phyloP scores from a whole-genome alignment of 2,888 invertebrate species.

The Pteria penguin region DNA sequence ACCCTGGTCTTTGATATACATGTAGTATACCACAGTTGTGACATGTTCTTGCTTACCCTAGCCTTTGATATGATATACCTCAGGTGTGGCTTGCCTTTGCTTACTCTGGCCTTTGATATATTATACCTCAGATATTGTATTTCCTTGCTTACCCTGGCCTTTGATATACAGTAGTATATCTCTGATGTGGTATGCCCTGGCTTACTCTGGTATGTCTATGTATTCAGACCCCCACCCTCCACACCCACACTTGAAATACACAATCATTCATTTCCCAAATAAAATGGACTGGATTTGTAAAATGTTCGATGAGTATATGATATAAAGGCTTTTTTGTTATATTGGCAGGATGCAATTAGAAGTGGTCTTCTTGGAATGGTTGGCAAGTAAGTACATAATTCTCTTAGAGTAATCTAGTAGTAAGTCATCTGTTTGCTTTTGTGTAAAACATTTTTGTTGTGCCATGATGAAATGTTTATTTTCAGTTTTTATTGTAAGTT shows the following conservation, averaged over 20 bases:
- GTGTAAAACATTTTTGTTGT: background rate
- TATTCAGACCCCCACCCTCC: too few species aligned
- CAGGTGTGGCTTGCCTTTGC: background rate
- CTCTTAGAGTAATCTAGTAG: too few species aligned
- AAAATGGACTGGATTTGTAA: too few species aligned
- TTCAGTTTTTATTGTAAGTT: too few species aligned
- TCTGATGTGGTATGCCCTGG: background rate
- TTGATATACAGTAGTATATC: background rate
- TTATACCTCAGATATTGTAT: too few species aligned
- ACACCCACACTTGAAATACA: too few species aligned
- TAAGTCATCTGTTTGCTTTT: background rate
- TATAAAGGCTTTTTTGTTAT: too few species aligned
- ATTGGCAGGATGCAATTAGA: conserved; percentile 65
- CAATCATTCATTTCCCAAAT: too few species aligned
- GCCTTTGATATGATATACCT: background rate
- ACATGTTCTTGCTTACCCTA: background rate
- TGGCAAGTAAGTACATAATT: conserved; percentile 60
- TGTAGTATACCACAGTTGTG: background rate
- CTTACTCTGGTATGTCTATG: background rate
- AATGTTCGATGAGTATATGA: too few species aligned
- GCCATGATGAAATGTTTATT: too few species aligned
- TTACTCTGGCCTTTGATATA: background rate
- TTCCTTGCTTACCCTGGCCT: background rate
- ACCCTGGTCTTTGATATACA: background rate
- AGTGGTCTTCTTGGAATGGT: conserved; percentile 76